Evolutionary conservation across 2,888 invertebrate species (phyloP).

Genomic region (Chloroclysta siterata): DNA sequence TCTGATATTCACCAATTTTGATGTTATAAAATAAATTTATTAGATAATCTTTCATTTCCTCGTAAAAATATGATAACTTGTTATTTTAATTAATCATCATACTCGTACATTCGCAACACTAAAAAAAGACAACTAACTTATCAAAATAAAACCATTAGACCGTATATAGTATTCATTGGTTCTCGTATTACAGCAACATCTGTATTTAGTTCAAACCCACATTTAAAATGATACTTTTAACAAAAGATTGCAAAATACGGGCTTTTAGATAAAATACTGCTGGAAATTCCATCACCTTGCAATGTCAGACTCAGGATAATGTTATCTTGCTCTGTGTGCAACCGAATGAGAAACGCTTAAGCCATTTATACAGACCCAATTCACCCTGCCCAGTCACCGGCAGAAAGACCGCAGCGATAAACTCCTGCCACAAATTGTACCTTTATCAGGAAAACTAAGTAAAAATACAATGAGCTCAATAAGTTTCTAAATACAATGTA

Average conservation of each 20-base stretch:
- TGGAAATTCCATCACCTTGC: not conserved
- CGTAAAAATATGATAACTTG: too few relatives aligned
- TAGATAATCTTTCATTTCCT: too few relatives aligned
- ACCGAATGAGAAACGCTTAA: not conserved
- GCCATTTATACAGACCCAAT: not conserved
- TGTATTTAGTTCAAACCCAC: not conserved
- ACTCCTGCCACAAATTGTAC: conserved; percentile 4
- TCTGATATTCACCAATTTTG: too few relatives aligned
- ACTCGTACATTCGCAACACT: too few relatives aligned
- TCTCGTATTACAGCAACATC: too few relatives aligned
- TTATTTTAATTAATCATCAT: too few relatives aligned
- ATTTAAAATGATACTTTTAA: not conserved
- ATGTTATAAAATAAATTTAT: too few relatives aligned
- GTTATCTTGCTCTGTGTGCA: conserved; percentile 2
- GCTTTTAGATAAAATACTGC: not conserved
- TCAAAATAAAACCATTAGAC: too few relatives aligned
- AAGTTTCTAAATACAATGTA: too few relatives aligned
- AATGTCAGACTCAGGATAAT: not conserved
- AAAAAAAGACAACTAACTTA: too few relatives aligned
- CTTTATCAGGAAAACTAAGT: not conserved
- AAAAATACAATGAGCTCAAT: too few relatives aligned
- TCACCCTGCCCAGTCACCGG: conserved; percentile 8
- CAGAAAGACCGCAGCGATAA: conserved; percentile 18
- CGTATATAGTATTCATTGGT: too few relatives aligned
- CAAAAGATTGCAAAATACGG: not conserved